A percentile compares a stretch with the other conserved stretches of the same genome.
These are phyloP conservation scores for Melitaea cinxia DNA, from an alignment of 1,140 invertebrate species.

Conservation along the genomic window DNA sequence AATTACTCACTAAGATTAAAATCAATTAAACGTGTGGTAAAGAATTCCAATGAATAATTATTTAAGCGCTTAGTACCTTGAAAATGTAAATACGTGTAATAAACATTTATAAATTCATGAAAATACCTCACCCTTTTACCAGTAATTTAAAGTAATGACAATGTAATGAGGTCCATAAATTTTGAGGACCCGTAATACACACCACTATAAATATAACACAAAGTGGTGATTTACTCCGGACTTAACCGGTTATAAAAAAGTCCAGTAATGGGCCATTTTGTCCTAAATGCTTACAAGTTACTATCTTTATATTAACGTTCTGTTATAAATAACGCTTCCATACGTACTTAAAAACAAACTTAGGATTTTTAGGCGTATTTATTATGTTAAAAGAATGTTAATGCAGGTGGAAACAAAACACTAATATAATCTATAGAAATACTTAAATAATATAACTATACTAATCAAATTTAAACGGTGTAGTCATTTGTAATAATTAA, in stretches of 20 bases:
- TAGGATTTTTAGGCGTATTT: too few species aligned
- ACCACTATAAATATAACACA: slow-evolving; percentile 55
- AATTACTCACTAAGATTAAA: background rate
- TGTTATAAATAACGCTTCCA: background rate
- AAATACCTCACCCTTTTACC: slow-evolving; percentile 21
- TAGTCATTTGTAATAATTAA: too few species aligned
- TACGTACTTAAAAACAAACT: background rate
- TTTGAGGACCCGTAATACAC: slow-evolving; percentile 51
- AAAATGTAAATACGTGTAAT: background rate
- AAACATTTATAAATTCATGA: slow-evolving; percentile 15
- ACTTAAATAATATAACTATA: too few species aligned
- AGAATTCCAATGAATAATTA: background rate
- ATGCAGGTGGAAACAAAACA: too few species aligned
- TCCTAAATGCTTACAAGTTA: slow-evolving; percentile 40
- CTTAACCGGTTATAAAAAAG: slow-evolving; percentile 47
- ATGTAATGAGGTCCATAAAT: slow-evolving; percentile 56
- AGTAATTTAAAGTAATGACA: slow-evolving; percentile 44
- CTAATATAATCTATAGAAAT: too few species aligned
- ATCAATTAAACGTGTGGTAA: background rate
- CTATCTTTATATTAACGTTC: slow-evolving; percentile 12
- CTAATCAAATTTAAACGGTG: too few species aligned
- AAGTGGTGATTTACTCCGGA: slow-evolving; percentile 62
- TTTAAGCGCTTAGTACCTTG: background rate
- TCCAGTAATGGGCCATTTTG: slow-evolving; percentile 53
- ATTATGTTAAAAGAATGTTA: too few species aligned